Evolutionary conservation across 1,140 invertebrate genomes (phyloP).

Genomic region (Procambarus virginalis): DNA sequence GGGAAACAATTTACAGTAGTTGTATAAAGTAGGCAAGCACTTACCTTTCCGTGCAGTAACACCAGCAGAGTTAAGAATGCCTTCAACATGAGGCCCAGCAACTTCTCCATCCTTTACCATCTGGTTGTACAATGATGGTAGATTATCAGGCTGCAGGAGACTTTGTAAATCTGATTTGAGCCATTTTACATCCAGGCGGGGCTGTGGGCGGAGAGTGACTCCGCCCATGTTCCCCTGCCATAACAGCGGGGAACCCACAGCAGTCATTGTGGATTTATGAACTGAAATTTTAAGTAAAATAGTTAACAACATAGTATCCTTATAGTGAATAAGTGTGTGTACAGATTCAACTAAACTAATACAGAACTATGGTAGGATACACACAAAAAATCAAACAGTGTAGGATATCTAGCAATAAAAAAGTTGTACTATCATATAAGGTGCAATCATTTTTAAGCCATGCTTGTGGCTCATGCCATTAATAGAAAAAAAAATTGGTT

Average conservation of each 20-base stretch:
- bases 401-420: too few species aligned
- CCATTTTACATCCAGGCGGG: conserved; percentile 83
- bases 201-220: conserved; percentile 74
- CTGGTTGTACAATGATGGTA: conserved; percentile 87
- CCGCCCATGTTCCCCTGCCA: conserved; percentile 60
- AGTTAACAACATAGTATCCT: not conserved
- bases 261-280: conserved; percentile 31
- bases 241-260: conserved; percentile 27
- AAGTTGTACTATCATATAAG: too few species aligned
- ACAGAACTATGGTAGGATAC: too few species aligned
- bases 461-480: too few species aligned
- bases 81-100: conserved; percentile 81
- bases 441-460: too few species aligned
- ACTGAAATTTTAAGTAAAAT: conserved; percentile 31
- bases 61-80: conserved; percentile 84
- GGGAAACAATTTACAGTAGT: conserved; percentile 8
- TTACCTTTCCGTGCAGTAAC: conserved; percentile 82
- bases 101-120: conserved; percentile 89
- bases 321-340: too few species aligned
- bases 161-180: conserved; percentile 85
- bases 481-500: too few species aligned
- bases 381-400: too few species aligned
- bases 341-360: too few species aligned
- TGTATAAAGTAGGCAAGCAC: not conserved
- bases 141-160: conserved; percentile 80